Evolutionary conservation across 2,888 invertebrate genomes (phyloP), one percentile per base, ranked within the genome.

Genomic region (Diaperis boleti): DNA sequence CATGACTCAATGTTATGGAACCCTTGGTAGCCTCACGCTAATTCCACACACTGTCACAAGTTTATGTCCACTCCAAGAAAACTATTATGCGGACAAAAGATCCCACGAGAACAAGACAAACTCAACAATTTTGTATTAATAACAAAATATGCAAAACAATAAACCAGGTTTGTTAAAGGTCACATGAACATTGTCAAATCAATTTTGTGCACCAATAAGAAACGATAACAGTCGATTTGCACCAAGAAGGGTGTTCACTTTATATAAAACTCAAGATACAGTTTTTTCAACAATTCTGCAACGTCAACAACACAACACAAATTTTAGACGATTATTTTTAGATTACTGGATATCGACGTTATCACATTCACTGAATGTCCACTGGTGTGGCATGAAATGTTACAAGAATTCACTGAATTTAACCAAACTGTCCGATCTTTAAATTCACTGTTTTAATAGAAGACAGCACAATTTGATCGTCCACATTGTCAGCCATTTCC

Each of bases 111-210:
- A 17, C 44, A 22, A 13, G 47, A 41, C 39, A 44, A 52, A 63
- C 52, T 17, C 10, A 17, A 17, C 45, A 47, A 35, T 45, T 50
- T 59, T 59, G 45, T 41, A 45, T 59, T 63, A 66, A 68, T 60
- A 63, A 65, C 50, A 37, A 67, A 70, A 70, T 69, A 69, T 67
- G 62, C 52, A 62, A 69, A 69, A 68, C 67, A 67, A 67, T 67
- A 66, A 62, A 67, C 66, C 63, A 67, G 66, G 67, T 67, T 68
- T 68, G 66, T 62, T 69, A 76, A 77, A 77, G 77, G 76, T 77
- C 77, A 76, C 73, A 75, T 74, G 76, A 75, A 75, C 73, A 72
- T 70, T 73, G 73, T 71, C 72, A 74, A n/a, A 76, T 75, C 74
- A 72, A 72, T 67, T 59, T 54, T 52, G 57, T 42, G 57, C 52